phyloP scores from a whole-genome alignment of 2,888 invertebrate genomes.

The Anorthoa munda region DNA sequence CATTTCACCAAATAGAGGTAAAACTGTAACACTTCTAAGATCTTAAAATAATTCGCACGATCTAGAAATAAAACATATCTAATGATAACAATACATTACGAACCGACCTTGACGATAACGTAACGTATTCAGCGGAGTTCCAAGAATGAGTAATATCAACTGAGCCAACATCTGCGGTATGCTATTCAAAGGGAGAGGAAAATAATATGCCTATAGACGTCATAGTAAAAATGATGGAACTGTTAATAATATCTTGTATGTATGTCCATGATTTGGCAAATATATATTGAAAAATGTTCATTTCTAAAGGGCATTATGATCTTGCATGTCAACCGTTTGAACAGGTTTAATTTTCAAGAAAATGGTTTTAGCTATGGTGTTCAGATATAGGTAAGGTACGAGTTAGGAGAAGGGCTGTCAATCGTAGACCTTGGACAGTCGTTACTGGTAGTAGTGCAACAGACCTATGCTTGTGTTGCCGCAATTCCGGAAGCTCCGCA shows the following conservation, averaged over 20 bases:
- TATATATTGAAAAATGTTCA: background rate
- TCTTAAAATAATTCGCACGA: background rate
- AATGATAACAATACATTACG: background rate
- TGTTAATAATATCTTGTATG: conserved; percentile 8
- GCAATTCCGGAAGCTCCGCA: no score
- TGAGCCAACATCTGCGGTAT: conserved; percentile 24
- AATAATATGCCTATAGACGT: background rate
- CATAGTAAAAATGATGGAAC: conserved; percentile 9
- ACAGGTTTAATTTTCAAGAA: background rate
- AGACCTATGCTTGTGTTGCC: no score
- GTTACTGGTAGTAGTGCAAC: no score
- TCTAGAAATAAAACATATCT: background rate
- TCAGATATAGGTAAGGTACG: no score
- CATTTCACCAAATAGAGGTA: no score
- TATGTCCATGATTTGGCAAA: background rate
- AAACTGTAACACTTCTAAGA: background rate
- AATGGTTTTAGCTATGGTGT: no score
- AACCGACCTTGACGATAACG: conserved; percentile 27
- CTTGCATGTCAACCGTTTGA: background rate
- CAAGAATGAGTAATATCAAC: conserved; percentile 24
- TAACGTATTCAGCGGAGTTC: conserved; percentile 13
- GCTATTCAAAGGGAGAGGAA: background rate
- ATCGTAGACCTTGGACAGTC: no score
- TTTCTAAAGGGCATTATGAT: background rate
- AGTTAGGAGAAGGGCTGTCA: no score